A percentile compares a stretch with the other conserved stretches of the same genome.
Evolutionary conservation across 2,797 vertebrate species (phyloP).

Genomic region (Sitta carolinensis): DNA sequence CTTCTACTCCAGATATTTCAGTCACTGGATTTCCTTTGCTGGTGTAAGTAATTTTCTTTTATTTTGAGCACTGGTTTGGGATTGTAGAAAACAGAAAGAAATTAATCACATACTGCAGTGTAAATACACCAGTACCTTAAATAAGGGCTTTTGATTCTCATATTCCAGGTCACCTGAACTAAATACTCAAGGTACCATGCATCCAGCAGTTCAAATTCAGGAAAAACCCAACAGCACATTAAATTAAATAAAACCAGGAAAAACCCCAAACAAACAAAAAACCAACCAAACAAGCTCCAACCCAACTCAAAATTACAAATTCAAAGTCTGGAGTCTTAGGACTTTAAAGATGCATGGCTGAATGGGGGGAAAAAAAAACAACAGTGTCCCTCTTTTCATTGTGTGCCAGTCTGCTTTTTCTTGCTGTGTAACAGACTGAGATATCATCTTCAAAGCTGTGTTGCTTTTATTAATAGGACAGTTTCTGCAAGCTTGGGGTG

Average conservation of each 20-base stretch:
- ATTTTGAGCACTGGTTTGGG: not conserved
- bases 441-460: not conserved
- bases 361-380: not conserved
- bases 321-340: not conserved
- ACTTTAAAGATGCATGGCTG: not conserved
- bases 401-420: not conserved
- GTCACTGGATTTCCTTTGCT: conserved; percentile 89
- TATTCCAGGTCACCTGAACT: not conserved
- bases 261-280: not conserved
- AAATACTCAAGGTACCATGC: not conserved
- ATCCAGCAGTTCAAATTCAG: not conserved
- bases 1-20: conserved; percentile 83
- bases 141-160: not conserved
- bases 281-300: not conserved
- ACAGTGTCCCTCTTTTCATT: not conserved
- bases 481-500: not conserved
- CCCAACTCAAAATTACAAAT: not conserved
- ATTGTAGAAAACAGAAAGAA: not conserved
- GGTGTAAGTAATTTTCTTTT: conserved; percentile 82
- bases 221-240: not conserved
- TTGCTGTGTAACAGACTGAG: not conserved
- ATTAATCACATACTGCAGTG: not conserved
- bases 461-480: not conserved
- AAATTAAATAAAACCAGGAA: not conserved
- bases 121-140: not conserved